phyloP scores from a whole-genome alignment of 2,888 invertebrate genomes.

The Cyclophora albipunctata region DNA sequence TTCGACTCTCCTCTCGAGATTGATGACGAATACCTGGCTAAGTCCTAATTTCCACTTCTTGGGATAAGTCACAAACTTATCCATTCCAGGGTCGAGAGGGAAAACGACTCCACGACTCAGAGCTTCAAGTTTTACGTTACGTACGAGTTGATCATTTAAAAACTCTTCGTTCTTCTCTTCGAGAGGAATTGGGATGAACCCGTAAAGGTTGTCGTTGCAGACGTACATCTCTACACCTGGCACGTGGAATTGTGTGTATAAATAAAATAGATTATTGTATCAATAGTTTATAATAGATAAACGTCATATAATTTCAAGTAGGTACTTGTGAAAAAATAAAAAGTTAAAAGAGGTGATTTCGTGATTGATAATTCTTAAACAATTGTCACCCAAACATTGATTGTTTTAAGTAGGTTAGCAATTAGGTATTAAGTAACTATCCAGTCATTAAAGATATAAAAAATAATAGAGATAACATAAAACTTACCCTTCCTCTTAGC shows the following conservation, averaged over 20 bases:
- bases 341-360: too few species aligned
- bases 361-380: too few species aligned
- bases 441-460: too few species aligned
- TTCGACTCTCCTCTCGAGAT: slow-evolving; percentile 88
- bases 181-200: slow-evolving; percentile 87
- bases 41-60: slow-evolving; percentile 80
- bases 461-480: too few species aligned
- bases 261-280: too few species aligned
- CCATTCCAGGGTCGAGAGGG: slow-evolving; percentile 50
- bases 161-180: slow-evolving; percentile 79
- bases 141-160: slow-evolving; percentile 81
- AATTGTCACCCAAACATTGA: too few species aligned
- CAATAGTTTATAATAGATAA: too few species aligned
- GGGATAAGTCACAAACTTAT: slow-evolving; percentile 45
- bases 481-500: slow-evolving; percentile 78
- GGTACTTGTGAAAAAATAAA: too few species aligned
- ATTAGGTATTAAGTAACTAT: too few species aligned
- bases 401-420: too few species aligned
- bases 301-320: too few species aligned
- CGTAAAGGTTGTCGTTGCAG: slow-evolving; percentile 88
- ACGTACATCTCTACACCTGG: slow-evolving; percentile 8
- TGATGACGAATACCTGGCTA: slow-evolving; percentile 93
- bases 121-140: slow-evolving; percentile 84
- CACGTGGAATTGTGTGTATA: too few species aligned
- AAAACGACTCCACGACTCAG: slow-evolving; percentile 75